Conservation (phyloP, 2,888 invertebrate species). For the Nysson spinosus region DNA sequence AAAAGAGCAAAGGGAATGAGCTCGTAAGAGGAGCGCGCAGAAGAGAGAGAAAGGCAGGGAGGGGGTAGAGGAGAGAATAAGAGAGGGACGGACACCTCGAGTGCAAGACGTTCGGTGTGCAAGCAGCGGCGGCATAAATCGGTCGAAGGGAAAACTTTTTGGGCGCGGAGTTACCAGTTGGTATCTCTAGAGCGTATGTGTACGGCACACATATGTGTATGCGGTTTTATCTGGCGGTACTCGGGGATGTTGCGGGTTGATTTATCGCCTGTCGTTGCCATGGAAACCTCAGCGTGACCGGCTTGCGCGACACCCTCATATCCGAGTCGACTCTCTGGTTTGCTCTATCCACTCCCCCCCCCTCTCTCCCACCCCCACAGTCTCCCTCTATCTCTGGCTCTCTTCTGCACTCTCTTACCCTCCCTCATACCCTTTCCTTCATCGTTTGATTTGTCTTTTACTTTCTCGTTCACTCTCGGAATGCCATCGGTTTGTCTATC, state of each 20-base stretch:
- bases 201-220: slow-evolving; percentile 65
- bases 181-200: slow-evolving; percentile 49
- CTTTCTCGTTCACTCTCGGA: slow-evolving; percentile 15
- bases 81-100: slow-evolving; percentile 24
- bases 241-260: slow-evolving; percentile 76
- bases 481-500: slow-evolving; percentile 26
- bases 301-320: slow-evolving; percentile 77
- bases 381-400: slow-evolving; percentile 24
- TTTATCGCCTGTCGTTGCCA: slow-evolving; percentile 76
- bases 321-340: slow-evolving; percentile 69
- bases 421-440: not conserved
- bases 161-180: slow-evolving; percentile 61
- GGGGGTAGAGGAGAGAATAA: slow-evolving; percentile 17
- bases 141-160: slow-evolving; percentile 64
- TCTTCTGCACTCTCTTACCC: slow-evolving; percentile 3
- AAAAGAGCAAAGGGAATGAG: slow-evolving; percentile 7
- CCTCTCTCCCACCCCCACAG: slow-evolving; percentile 16
- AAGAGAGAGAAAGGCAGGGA: not conserved
- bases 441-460: slow-evolving; percentile 4
- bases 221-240: slow-evolving; percentile 74
- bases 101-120: slow-evolving; percentile 44
- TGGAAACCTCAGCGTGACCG: slow-evolving; percentile 76
- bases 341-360: slow-evolving; percentile 56
- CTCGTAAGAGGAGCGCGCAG: not conserved
- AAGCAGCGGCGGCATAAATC: slow-evolving; percentile 61